Evolutionary conservation across 1,140 invertebrate species (phyloP), one percentile per base, ranked within the genome.

Genomic region (Phortica variegata): DNA sequence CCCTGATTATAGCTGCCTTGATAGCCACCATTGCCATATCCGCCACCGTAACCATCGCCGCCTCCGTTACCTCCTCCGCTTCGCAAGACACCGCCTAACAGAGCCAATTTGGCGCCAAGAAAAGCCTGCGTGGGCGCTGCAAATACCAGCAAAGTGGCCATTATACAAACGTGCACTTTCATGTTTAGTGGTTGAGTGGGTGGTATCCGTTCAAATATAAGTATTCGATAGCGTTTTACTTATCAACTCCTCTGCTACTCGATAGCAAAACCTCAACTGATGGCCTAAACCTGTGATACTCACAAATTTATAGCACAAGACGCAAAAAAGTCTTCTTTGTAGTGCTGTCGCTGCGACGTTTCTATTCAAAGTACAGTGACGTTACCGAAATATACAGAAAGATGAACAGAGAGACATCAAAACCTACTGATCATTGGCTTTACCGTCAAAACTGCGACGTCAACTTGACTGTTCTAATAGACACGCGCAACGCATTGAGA

Each of bases 281-380:
- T 72, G 52, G 52, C 47, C 46, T 58, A 56, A 52, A 38, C 51
- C 43, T 47, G 18, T 50, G 21, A 23, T 47, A 49, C 58, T 46
- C 63, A 65, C 68, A 61, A 65, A 72, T 72, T 72, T 72, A 72
- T 72, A 72, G 55, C 52, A 58, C 54, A 50, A 52, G 51, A 13
- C 19, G n/a, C n/a, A n/a, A n/a, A n/a, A n/a, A n/a, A n/a, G n/a
- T n/a, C n/a, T n/a, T n/a, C n/a, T n/a, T n/a, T n/a, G n/a, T n/a
- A n/a, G n/a, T n/a, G n/a, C n/a, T n/a, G n/a, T n/a, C n/a, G n/a
- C n/a, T n/a, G n/a, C n/a, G n/a, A n/a, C n/a, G n/a, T n/a, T n/a
- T n/a, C n/a, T n/a, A n/a, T n/a, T n/a, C n/a, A n/a, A n/a, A n/a
- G n/a, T n/a, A n/a, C n/a, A n/a, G n/a, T n/a, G n/a, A n/a, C n/a